Conservation (phyloP, 2,888 invertebrate species). For the Maniola hyperantus region DNA sequence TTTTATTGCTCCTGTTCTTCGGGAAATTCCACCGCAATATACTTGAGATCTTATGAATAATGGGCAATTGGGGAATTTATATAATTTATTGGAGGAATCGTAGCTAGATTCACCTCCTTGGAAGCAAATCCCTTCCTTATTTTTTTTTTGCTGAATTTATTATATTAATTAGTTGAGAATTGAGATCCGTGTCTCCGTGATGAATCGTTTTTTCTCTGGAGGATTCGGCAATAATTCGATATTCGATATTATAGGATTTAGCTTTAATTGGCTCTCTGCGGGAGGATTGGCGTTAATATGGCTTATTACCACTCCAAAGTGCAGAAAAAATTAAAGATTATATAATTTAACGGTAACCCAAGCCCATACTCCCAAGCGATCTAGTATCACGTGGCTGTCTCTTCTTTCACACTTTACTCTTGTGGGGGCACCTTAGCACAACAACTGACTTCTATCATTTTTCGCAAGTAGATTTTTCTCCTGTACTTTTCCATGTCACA, state of each 20-base stretch:
- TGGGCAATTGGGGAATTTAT: neutral
- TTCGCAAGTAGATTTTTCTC: neutral
- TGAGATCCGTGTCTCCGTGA: neutral
- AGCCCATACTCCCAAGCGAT: too few relatives aligned
- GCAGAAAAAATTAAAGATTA: too few relatives aligned
- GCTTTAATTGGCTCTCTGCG: too few relatives aligned
- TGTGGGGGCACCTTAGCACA: too few relatives aligned
- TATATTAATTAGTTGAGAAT: neutral
- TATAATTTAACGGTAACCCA: too few relatives aligned
- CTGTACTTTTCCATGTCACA: neutral
- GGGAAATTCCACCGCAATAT: slow-evolving; percentile 5
- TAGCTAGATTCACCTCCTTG: neutral
- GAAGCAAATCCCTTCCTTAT: neutral
- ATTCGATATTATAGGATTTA: too few relatives aligned
- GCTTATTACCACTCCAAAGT: too few relatives aligned
- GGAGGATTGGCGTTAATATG: too few relatives aligned
- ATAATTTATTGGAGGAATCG: neutral
- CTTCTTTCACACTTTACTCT: too few relatives aligned
- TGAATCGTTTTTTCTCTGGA: neutral
- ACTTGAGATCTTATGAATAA: neutral
- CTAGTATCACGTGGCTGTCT: too few relatives aligned
- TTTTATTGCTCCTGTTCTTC: neutral
- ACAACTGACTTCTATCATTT: neutral
- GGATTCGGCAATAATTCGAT: neutral
- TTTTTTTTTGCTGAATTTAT: neutral